Base-by-base conservation (phyloP, 2,797 vertebrate species). In the Bryconaethiops microstoma region DNA sequence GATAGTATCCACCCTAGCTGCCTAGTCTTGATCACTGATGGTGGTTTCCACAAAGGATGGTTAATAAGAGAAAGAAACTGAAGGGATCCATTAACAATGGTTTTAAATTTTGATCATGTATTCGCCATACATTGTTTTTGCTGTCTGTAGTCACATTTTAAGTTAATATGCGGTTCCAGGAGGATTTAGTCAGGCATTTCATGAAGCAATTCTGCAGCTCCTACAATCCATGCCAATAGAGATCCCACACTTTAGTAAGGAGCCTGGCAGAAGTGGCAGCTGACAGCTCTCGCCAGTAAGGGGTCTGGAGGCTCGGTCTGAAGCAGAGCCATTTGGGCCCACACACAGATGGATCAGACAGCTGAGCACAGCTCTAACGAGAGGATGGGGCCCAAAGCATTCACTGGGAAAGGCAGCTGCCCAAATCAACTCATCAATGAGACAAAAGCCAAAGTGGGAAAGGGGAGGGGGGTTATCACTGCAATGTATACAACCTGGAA, bases 271-370 rank as follows among this genome's bases (percentile, higher is more conserved):
- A 55, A 82, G 89, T 91, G 90, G 90, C 88, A 91, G 88, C 86
- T 81, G 14, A 83, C 65, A 62, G 63, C 78, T 79, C 57, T 81
- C 48, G 74, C 76, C 68, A 71, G 69, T 76, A 77, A 73, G 81
- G 80, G 85, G 57, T 82, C 81, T 83, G 71, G 29, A 84, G 67
- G 72, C 76, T 25, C 25, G 68, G 45, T 74, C 69, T 63, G 63
- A 78, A 78, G 76, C 64, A 89, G 87, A 90, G 89, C 71, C 63
- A 64, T 70, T 86, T 85, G 87, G 80, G 82, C 78, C 87, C 82
- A 89, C 79, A 89, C 89, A 89, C 90, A 90, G 91, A 93, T 91
- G 90, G 90, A 93, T 86, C 83, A 77, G 88, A 89, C 88, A 90
- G 90, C 85, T 85, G 88, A 90, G 82, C 80, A 79, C 57, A 80